These are phyloP conservation scores for Rhizomys pruinosus DNA, from an alignment of 2,113 vertebrate genomes.

Conservation along the genomic window DNA sequence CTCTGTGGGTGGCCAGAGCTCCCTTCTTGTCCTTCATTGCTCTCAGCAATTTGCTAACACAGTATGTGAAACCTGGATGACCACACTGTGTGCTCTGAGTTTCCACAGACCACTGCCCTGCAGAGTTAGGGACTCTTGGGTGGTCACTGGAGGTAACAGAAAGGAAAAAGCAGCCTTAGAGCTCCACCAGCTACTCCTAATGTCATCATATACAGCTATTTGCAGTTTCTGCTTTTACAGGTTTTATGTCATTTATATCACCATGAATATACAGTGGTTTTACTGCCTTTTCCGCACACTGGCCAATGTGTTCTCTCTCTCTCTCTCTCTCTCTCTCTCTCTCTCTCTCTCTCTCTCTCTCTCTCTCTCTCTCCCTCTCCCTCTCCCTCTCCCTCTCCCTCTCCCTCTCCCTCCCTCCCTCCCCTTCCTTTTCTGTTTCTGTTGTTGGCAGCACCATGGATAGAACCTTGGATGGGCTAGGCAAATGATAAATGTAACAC, in stretches of 20 bases:
- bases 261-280: too few relatives aligned
- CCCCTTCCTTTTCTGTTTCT: neutral
- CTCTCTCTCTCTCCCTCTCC: neutral
- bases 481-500: too few relatives aligned
- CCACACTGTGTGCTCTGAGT: too few relatives aligned
- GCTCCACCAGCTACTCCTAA: neutral
- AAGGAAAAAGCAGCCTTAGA: neutral
- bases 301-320: too few relatives aligned
- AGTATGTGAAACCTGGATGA: neutral
- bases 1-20: neutral
- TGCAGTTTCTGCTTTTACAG: neutral
- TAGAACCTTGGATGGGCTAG: neutral
- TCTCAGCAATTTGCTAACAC: constrained; percentile 14
- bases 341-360: neutral
- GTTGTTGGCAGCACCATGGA: neutral
- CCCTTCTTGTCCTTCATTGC: neutral
- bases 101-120: neutral
- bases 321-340: neutral
- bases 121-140: neutral
- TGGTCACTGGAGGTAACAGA: neutral
- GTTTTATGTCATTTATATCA: neutral
- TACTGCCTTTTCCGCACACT: neutral
- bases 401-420: neutral
- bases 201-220: neutral
- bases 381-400: neutral